phyloP scores from a whole-genome alignment of 2,888 invertebrate genomes.

The Tinea trinotella region DNA sequence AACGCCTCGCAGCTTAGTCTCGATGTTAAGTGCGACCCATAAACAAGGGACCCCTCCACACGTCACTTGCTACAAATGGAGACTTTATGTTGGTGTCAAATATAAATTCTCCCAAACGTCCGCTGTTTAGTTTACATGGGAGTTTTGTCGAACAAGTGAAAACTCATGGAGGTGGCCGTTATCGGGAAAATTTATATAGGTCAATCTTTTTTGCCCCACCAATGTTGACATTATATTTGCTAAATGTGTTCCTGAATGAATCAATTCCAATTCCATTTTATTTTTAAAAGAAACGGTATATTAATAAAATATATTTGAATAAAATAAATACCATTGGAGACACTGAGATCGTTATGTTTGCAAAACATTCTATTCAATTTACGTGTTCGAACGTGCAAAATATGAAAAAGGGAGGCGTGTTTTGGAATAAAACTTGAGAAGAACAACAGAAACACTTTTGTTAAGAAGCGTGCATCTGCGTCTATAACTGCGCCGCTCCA shows the following conservation, averaged over 20 bases:
- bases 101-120: constrained; percentile 1
- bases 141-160: background rate
- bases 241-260: no score
- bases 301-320: background rate
- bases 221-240: no score
- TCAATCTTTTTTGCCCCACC: no score
- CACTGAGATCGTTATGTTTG: background rate
- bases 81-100: constrained; percentile 42
- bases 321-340: background rate
- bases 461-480: constrained; percentile 7
- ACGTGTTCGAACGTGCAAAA: background rate
- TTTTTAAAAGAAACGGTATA: background rate
- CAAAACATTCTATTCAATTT: background rate
- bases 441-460: background rate
- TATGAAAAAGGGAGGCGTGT: background rate
- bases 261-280: no score
- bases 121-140: background rate
- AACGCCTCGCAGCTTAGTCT: constrained; percentile 35
- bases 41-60: constrained; percentile 46
- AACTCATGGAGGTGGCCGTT: background rate
- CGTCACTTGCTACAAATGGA: constrained; percentile 51
- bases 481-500: background rate
- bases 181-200: background rate
- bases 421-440: background rate
- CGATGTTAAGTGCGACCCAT: constrained; percentile 49